Base-by-base conservation (phyloP, 2,888 invertebrate genomes). In the Calameuta filiformis region DNA sequence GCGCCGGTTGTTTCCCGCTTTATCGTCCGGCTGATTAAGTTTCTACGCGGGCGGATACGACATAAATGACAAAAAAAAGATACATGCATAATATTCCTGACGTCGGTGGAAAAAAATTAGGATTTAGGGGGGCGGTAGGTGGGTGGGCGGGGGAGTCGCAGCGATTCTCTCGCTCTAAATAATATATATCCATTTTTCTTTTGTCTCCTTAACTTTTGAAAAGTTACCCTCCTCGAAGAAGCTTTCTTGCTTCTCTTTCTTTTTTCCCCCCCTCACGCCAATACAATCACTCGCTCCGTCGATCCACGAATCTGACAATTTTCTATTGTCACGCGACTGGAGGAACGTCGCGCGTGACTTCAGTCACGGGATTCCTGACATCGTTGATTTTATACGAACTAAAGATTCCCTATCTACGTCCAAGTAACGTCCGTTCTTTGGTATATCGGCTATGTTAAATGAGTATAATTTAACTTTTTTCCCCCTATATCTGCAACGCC, bases 1-100 rank as follows among this genome's bases (percentile, higher is more conserved):
- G 79, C 90, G 89, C 82, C 90, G 87, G 83, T 90, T 89, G 84
- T 85, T 90, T 83, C 81, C 85, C 81, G 86, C 84, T 87, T 88
- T 90, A 87, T 90, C 89, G 84, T 90, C 89, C 84, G 87, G 85
- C 86, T 89, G 89, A 88, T 86, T 90, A 89, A 87, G 87, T 88
- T 90, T 90, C 90, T 90, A 89, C 84, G 83, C 83, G 83, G 84
- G 78, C 75, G 80, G 71, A 68, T 56, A 83, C 81, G 82, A 87
- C 82, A 86, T 76, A 73, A 79, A 78, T 78, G 73, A 78, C 75
- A 75, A 77, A 75, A 77, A 75, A 23, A 56, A 56, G 56, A 56
- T 56, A 76, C 77, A 78, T 78, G 78, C 78, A 78, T 78, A 78
- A 78, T 78, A 78, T 56, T 23, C 56, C 56, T 56, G 56, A 56